Evolutionary conservation across 2,888 invertebrate genomes (phyloP).

Genomic region (Maniola hyperantus): DNA sequence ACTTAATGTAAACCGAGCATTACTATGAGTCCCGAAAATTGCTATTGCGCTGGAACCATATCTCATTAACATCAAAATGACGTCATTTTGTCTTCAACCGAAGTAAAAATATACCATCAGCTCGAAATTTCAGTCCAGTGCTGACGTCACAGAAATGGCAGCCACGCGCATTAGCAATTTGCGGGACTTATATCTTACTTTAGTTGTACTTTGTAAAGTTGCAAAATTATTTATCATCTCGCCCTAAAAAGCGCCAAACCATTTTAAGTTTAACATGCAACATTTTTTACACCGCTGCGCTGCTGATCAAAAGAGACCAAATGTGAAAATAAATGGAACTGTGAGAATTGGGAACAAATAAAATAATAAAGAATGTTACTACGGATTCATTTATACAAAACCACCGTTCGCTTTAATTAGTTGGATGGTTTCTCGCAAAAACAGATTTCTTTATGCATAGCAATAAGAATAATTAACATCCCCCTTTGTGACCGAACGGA

Average conservation of each 20-base stretch:
- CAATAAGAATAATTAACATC: constrained; percentile 37
- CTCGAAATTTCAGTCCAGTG: too few species aligned
- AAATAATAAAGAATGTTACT: constrained; percentile 29
- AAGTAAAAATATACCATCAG: too few species aligned
- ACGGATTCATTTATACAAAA: constrained; percentile 31
- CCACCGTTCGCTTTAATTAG: constrained; percentile 33
- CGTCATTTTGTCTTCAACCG: too few species aligned
- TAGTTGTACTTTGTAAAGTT: background rate
- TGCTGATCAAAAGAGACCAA: constrained; percentile 7
- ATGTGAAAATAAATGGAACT: constrained; percentile 1
- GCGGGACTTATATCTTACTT: too few species aligned
- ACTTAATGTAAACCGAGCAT: too few species aligned
- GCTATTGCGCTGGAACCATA: too few species aligned
- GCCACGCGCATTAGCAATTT: too few species aligned
- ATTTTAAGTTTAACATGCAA: constrained; percentile 10
- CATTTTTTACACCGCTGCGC: constrained; percentile 18
- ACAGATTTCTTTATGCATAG: constrained; percentile 34
- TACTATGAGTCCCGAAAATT: too few species aligned
- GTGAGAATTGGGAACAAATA: constrained; percentile 9
- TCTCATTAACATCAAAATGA: too few species aligned
- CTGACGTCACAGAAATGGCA: too few species aligned
- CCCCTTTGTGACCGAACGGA: constrained; percentile 30
- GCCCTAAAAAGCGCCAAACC: background rate
- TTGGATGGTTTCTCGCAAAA: constrained; percentile 37
- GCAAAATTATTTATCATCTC: constrained; percentile 3